Conservation (phyloP, 1,140 invertebrate genomes). For the Mactra quadrangularis region DNA sequence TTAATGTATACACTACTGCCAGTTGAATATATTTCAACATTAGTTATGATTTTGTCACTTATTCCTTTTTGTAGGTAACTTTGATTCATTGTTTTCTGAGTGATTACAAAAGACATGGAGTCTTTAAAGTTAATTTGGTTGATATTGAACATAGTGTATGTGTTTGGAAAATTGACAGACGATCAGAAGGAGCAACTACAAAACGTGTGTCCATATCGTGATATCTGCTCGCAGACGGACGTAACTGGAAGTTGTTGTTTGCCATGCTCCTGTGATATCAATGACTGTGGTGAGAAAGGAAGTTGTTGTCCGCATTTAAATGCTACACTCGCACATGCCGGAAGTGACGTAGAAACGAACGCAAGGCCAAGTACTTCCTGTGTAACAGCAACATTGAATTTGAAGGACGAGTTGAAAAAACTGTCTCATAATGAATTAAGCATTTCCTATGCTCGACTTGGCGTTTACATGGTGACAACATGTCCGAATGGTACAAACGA, state of each 20-base stretch:
- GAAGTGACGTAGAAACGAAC: neutral
- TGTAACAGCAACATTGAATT: neutral
- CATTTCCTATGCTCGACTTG: conserved; percentile 5
- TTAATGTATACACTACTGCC: too few species aligned
- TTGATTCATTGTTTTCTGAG: too few species aligned
- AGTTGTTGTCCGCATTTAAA: conserved; percentile 36
- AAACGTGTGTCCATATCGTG: neutral
- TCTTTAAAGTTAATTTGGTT: too few species aligned
- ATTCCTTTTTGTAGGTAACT: too few species aligned
- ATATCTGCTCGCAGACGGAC: neutral
- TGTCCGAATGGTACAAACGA: conserved; percentile 11
- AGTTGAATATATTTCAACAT: too few species aligned
- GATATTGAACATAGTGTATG: neutral
- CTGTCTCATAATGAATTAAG: neutral
- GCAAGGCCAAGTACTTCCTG: neutral
- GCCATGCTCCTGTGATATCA: conserved; percentile 25
- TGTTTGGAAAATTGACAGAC: neutral
- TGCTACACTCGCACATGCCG: neutral
- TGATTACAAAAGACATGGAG: too few species aligned
- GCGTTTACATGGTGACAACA: conserved; percentile 27
- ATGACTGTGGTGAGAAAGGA: neutral
- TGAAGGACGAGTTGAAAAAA: neutral
- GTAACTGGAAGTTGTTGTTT: neutral
- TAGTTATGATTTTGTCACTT: too few species aligned
- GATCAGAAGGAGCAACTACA: neutral